Evolutionary conservation across 2,113 vertebrate species (phyloP), one percentile per base, ranked within the genome.

Genomic region (Martes martes): DNA sequence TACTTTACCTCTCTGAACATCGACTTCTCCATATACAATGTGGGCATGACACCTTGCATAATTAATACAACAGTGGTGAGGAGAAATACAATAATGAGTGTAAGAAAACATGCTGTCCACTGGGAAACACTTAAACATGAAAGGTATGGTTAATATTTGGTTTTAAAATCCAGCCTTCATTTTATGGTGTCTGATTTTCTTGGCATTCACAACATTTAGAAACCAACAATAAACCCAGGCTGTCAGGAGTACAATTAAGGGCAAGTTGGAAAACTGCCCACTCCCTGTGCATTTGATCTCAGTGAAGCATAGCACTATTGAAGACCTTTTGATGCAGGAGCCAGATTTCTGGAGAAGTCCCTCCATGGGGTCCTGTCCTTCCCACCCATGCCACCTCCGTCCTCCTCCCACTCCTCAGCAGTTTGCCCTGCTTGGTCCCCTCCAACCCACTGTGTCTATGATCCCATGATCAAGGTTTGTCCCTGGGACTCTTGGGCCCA

Each of bases 181-280:
- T 96, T 96, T 89, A 92, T 47, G 90, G 92, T 69, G 55, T 90
- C 95, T 94, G 79, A 94, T 91, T 90, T 93, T 83, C 92, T 96
- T 94, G 96, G 78, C 94, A 39, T 80, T 31, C 74, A 45, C 76
- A 71, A 42, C 26, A n/a, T 67, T 89, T 73, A 69, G 73, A 86
- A 83, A 52, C 63, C 76, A 65, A 79, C 13, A 45, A 85, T 81
- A 91, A 89, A 86, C 23, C 67, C n/a, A 42, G 57, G 84, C 83
- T 95, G 94, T 50, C 90, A 63, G 74, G 90, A 94, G 83, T 67
- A 61, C 95, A 87, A 69, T 71, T 90, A 86, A 93, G 95, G 93
- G 82, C 79, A 84, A 45, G 55, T n/a, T 97, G 94, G 94, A 91
- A 83, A 36, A 10, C 59, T 24, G 90, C 92, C 95, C 73, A 50